phyloP scores from a whole-genome alignment of 2,888 invertebrate species.

The Drepanosiphum platanoidis region DNA sequence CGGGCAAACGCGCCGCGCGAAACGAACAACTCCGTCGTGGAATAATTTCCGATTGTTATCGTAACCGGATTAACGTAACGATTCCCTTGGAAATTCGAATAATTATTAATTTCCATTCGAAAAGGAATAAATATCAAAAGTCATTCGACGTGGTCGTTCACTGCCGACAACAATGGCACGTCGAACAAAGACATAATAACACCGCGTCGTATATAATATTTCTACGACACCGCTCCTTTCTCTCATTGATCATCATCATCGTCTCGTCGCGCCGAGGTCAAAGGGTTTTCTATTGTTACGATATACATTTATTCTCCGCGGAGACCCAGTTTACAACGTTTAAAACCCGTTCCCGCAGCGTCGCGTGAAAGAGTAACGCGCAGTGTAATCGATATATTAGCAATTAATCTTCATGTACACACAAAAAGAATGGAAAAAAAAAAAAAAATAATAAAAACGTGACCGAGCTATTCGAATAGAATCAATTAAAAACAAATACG shows the following conservation, averaged over 20 bases:
- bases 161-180: not conserved
- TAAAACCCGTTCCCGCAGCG: slow-evolving; percentile 21
- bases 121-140: slow-evolving; percentile 9
- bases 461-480: slow-evolving; percentile 33
- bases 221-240: slow-evolving; percentile 18
- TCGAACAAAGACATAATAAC: slow-evolving; percentile 22
- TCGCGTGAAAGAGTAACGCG: slow-evolving; percentile 18
- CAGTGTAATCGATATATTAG: slow-evolving; percentile 43
- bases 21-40: too few species aligned
- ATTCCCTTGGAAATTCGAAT: not conserved
- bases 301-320: slow-evolving; percentile 30
- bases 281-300: slow-evolving; percentile 49
- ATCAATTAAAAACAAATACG: slow-evolving; percentile 49
- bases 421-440: too few species aligned
- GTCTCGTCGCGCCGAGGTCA: slow-evolving; percentile 33
- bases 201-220: too few species aligned
- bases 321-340: slow-evolving; percentile 33
- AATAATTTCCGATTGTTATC: not conserved
- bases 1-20: too few species aligned
- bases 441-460: too few species aligned
- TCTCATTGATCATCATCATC: slow-evolving; percentile 33
- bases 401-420: slow-evolving; percentile 43
- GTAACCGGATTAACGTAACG: not conserved
- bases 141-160: too few species aligned
- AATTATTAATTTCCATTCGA: not conserved